Base-by-base conservation (phyloP, 2,797 vertebrate species). In the Gymnoscopelus microlampas region DNA sequence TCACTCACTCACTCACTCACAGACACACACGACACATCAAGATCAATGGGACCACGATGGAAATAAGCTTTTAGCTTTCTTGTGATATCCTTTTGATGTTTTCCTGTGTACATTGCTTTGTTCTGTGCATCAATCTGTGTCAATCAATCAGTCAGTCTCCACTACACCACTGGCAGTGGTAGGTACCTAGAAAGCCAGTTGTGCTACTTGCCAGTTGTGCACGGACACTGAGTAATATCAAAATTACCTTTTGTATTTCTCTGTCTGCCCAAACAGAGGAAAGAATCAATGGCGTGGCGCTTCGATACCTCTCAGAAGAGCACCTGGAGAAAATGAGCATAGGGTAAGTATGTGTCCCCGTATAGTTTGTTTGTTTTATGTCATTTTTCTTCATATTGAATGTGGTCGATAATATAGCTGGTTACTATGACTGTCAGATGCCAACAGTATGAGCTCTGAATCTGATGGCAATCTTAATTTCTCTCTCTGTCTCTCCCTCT, bases 251-350 rank as follows among this genome's bases (percentile, higher is more conserved):
- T 32, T 35, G 1, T 39, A 3, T 0, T 29, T 4, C 65, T 29
- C 58, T 3, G 80, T 58, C 0, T 71, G 9, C 44, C 63, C 60
- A 2, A 29, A 32, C 83, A 95, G 94, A 68, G 0, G 74, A 93
- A 9, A 80, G 78, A 23, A 82, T 94, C 47, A 89, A 83, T 0
- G 93, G 92, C 0, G 61, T 82, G 0, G 83, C 51, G 0, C 77
- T 94, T 51, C 80, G 66, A 2, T 79, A 78, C 23, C 80, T 94
- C 2, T 73, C 32, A 0, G 88, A 92, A 12, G 35, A 8, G 1
- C 65, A 85, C 3, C 71, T 95, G 82, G 82, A 92, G 70, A 83
- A 87, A 56, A 91, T 94, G 7, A 92, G 89, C 14, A 54, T 94
- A 15, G 0, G 63, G 94, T 94, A 70, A 93, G 91, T 87, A 44